These are phyloP conservation scores for Ichneumon xanthorius DNA, from an alignment of 2,888 invertebrate genomes.

Conservation along the genomic window DNA sequence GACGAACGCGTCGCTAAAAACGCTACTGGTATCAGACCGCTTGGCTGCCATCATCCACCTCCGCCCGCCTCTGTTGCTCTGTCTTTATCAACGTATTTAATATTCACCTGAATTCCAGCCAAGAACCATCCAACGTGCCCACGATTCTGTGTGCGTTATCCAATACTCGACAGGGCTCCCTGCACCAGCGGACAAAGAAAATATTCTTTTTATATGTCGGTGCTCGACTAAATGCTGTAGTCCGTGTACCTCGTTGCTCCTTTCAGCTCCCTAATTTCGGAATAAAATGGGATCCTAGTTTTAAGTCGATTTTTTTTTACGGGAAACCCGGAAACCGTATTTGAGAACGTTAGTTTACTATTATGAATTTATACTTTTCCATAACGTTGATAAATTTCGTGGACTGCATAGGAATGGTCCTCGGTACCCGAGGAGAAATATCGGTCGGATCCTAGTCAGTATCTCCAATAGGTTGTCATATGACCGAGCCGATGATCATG, in stretches of 20 bases:
- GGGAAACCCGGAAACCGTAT: neutral
- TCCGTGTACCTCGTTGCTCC: slow-evolving; percentile 15
- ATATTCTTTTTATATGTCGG: slow-evolving; percentile 41
- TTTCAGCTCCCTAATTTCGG: slow-evolving; percentile 19
- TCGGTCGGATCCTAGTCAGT: too few relatives aligned
- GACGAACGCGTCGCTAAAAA: slow-evolving; percentile 42
- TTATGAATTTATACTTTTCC: neutral
- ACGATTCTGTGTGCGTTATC: slow-evolving; percentile 30
- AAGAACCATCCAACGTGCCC: neutral
- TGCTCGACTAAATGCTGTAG: slow-evolving; percentile 27
- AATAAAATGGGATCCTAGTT: neutral
- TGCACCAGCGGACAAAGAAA: slow-evolving; percentile 43
- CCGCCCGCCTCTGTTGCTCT: slow-evolving; percentile 12
- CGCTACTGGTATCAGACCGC: slow-evolving; percentile 34
- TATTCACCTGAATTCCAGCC: slow-evolving; percentile 54
- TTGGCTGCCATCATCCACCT: slow-evolving; percentile 13
- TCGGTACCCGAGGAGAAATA: neutral
- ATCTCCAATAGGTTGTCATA: neutral
- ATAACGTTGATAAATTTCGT: neutral
- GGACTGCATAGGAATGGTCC: too few relatives aligned
- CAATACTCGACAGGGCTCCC: slow-evolving; percentile 33
- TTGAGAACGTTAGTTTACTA: neutral
- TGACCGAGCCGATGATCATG: neutral
- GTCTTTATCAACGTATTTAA: slow-evolving; percentile 51
- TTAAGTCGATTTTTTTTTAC: neutral